Conservation (phyloP, 2,113 vertebrate genomes). For the Uria aalge region DNA sequence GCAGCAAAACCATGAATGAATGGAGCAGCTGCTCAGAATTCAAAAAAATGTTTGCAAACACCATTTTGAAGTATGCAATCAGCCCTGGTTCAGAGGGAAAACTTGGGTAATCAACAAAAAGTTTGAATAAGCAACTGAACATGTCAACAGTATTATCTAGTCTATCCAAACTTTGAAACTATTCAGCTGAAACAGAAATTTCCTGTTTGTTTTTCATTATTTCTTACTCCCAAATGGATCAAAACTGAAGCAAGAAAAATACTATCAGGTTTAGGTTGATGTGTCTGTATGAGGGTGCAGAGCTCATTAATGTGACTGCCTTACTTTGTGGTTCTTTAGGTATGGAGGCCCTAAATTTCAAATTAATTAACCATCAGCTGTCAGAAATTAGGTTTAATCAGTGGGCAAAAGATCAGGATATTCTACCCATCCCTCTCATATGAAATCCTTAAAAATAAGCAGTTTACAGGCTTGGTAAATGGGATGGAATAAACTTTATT, state of each 20-base stretch:
- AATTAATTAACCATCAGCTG: not conserved
- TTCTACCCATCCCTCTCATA: not conserved
- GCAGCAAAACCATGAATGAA: constrained; percentile 35
- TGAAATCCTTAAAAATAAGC: not conserved
- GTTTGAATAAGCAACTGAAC: constrained; percentile 3
- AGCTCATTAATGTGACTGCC: not conserved
- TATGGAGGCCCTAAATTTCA: not conserved
- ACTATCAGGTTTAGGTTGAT: not conserved
- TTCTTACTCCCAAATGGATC: not conserved
- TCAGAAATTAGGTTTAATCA: not conserved
- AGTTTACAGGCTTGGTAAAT: not conserved
- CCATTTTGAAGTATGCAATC: constrained; percentile 37
- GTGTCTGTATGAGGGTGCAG: not conserved
- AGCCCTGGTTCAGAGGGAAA: constrained; percentile 26
- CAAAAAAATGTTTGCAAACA: constrained; percentile 60
- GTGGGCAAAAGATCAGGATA: not conserved
- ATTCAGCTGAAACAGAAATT: not conserved
- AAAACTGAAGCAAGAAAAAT: not conserved
- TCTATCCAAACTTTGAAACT: not conserved
- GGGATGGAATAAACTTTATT: not conserved
- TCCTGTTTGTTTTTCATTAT: not conserved
- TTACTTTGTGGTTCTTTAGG: not conserved
- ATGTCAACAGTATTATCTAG: not conserved
- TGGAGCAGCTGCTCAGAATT: constrained; percentile 50
- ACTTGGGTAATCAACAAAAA: constrained; percentile 34